These are phyloP conservation scores for Phyllopteryx taeniolatus DNA, from an alignment of 2,113 vertebrate genomes.

Conservation along the genomic window DNA sequence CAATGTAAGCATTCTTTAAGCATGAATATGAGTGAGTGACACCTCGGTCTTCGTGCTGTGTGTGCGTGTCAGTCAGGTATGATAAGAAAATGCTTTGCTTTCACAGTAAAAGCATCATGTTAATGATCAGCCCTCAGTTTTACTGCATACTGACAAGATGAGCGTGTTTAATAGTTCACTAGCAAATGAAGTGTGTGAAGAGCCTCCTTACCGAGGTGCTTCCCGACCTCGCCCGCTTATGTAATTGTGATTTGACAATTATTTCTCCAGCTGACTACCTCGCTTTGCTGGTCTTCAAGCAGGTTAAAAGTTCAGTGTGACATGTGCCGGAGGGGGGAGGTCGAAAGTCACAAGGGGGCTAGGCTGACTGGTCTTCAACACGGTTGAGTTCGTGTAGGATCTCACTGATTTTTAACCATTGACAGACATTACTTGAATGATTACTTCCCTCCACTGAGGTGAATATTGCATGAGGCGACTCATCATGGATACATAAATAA, in stretches of 20 bases:
- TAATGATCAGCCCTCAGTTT: slow-evolving; percentile 29
- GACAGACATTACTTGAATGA: too few species aligned
- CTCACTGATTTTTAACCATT: too few species aligned
- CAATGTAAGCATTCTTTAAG: neutral
- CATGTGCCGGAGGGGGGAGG: neutral
- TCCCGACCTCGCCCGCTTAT: slow-evolving; percentile 40
- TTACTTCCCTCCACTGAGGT: too few species aligned
- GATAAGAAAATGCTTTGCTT: slow-evolving; percentile 8
- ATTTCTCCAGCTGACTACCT: slow-evolving; percentile 42
- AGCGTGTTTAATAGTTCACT: slow-evolving; percentile 42
- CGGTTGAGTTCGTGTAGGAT: too few species aligned
- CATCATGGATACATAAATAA: too few species aligned
- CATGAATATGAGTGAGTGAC: neutral
- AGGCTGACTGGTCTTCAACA: neutral
- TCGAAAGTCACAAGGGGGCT: slow-evolving; percentile 17
- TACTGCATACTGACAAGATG: neutral
- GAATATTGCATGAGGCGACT: too few species aligned
- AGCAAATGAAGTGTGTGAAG: slow-evolving; percentile 37
- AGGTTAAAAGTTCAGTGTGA: slow-evolving; percentile 24
- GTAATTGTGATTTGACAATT: slow-evolving; percentile 39
- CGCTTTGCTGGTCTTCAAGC: slow-evolving; percentile 20
- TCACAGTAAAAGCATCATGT: slow-evolving; percentile 12
- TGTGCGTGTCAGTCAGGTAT: neutral
- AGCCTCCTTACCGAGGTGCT: slow-evolving; percentile 35
- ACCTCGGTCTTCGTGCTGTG: neutral